Base-by-base conservation (phyloP, 2,888 invertebrate genomes). In the Chrysina gloriosa region DNA sequence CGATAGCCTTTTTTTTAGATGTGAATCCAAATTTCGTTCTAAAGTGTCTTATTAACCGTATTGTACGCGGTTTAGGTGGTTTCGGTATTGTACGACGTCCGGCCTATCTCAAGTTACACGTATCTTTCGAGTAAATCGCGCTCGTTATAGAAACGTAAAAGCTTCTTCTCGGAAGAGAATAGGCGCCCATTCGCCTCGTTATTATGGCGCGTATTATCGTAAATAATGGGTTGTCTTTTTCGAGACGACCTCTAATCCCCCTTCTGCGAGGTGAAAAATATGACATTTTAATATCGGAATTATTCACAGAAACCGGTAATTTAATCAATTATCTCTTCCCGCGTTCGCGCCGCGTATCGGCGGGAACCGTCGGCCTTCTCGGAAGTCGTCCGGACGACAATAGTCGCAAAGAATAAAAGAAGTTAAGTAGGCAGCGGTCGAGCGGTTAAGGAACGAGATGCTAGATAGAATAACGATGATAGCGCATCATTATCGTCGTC, bases 251-350 rank as follows among this genome's bases (percentile, higher is more conserved):
- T n/a, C n/a, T 52, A 52, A 52, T 52, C 29, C 21, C 3, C 11
- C 25, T 58, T 39, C 23, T 58, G 29, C 9, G 19, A 7, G 52
- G 16, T 31, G 42, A 64, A 52, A 50, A 50, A 68, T 65, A 65
- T 56, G 70, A 70, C 67, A 34, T 70, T 70, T 67, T 68, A 68
- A 65, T 68, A 63, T 58, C 65, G 31, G 63, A 68, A 70, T 70
- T 70, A 63, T 16, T 48, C 34, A 47, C 31, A 63, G 63, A 67
- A 69, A 58, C 69, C 69, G 64, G 58, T 58, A 67, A 69, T 69
- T 67, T 69, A 67, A 23, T 52, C 69, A 64, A 69, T 67, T 69
- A 64, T 34, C 11, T 69, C 64, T 54, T 25, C 52, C 45, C 65
- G n/a, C n/a, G n/a, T 23, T 7, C 23, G 11, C 9, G 5, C 36